phyloP scores from a whole-genome alignment of 2,888 invertebrate genomes.

The Phalera bucephala region DNA sequence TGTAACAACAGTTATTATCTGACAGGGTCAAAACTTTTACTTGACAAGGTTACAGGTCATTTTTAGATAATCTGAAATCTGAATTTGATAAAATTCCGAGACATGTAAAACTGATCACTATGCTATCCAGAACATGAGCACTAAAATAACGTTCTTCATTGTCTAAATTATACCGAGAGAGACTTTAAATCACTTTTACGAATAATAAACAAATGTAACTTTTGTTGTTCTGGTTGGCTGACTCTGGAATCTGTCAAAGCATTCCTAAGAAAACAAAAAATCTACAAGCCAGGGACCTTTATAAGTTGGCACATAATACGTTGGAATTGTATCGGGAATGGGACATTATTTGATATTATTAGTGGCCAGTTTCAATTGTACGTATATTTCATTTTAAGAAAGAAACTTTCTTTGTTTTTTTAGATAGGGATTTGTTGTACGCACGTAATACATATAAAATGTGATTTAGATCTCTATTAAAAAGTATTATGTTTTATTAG shows the following conservation, averaged over 20 bases:
- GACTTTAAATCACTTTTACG: slow-evolving; percentile 34
- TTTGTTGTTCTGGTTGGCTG: slow-evolving; percentile 38
- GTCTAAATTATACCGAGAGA: slow-evolving; percentile 35
- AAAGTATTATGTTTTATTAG: too few relatives aligned
- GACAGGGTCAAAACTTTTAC: too few relatives aligned
- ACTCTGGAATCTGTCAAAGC: slow-evolving; percentile 50
- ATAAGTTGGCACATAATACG: slow-evolving; percentile 30
- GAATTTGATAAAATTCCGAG: too few relatives aligned
- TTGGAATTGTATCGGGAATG: slow-evolving; percentile 19
- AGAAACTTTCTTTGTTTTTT: slow-evolving; percentile 1
- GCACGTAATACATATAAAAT: too few relatives aligned
- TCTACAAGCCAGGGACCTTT: slow-evolving; percentile 32
- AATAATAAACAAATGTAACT: slow-evolving; percentile 44
- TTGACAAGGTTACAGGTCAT: too few relatives aligned
- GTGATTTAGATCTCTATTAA: too few relatives aligned
- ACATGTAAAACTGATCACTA: too few relatives aligned
- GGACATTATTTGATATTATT: slow-evolving; percentile 39
- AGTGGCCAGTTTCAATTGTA: slow-evolving; percentile 10
- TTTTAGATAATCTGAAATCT: too few relatives aligned
- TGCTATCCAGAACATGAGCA: too few relatives aligned
- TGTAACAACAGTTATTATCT: too few relatives aligned
- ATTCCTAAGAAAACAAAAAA: slow-evolving; percentile 43
- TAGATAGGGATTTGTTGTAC: too few relatives aligned
- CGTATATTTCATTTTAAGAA: slow-evolving; percentile 7
- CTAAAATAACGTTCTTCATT: too few relatives aligned